Conservation (phyloP, 2,888 invertebrate species). For the Scaptomyza tumidula region DNA sequence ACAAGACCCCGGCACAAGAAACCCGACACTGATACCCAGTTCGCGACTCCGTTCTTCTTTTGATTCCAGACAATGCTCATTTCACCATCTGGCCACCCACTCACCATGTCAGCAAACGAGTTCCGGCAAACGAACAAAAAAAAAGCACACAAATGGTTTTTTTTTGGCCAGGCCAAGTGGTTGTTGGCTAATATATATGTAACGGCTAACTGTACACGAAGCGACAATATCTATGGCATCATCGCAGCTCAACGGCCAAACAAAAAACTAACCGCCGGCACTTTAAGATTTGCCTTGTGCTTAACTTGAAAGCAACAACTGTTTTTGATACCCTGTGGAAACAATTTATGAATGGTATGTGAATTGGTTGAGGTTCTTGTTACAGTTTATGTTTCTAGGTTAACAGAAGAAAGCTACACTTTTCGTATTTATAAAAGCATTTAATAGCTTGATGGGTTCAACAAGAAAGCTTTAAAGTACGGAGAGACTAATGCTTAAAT, state of each 20-base stretch:
- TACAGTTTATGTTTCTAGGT: neutral
- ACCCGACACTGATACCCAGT: slow-evolving; percentile 22
- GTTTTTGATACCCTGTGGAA: slow-evolving; percentile 19
- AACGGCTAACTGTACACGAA: slow-evolving; percentile 77
- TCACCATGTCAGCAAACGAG: slow-evolving; percentile 57
- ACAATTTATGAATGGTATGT: neutral
- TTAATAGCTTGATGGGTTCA: too few species aligned
- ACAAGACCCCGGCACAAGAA: slow-evolving; percentile 26
- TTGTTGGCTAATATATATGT: slow-evolving; percentile 76
- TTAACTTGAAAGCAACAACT: slow-evolving; percentile 30
- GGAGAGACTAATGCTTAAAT: too few species aligned
- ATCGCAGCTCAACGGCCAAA: slow-evolving; percentile 29
- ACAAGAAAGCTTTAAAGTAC: too few species aligned
- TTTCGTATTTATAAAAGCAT: neutral
- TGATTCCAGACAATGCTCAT: slow-evolving; percentile 29
- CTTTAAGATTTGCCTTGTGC: slow-evolving; percentile 40
- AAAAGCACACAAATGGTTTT: slow-evolving; percentile 1
- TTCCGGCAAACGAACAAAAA: slow-evolving; percentile 33
- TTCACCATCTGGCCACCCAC: slow-evolving; percentile 69
- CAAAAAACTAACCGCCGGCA: slow-evolving; percentile 37
- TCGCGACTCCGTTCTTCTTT: slow-evolving; percentile 16
- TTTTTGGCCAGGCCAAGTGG: slow-evolving; percentile 57
- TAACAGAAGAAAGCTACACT: neutral
- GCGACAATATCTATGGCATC: slow-evolving; percentile 77
- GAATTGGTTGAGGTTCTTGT: neutral